Base-by-base conservation (phyloP, 2,113 vertebrate genomes). In the Ictalurus punctatus region DNA sequence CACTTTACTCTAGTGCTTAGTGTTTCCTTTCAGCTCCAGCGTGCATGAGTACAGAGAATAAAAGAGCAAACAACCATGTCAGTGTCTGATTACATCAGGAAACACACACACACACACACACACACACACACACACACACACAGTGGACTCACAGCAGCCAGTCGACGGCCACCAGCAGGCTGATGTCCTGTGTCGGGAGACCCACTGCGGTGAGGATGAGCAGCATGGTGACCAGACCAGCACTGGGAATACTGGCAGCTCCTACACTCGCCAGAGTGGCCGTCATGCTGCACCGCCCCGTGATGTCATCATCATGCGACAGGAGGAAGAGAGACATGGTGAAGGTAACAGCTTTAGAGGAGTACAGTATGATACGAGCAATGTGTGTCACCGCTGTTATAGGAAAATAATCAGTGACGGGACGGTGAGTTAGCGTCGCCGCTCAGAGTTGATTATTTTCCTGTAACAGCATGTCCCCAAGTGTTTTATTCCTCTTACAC, bases 251-350 rank as follows among this genome's bases (percentile, higher is more conserved):
- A 88, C 96, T 97, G 91, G 96, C 96, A 0, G 96, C 96, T 27
- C 96, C 96, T 0, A 97, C 96, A 84, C 96, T 97, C 90, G 96
- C 96, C 90, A 97, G 92, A 1, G 96, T 97, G 84, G 96, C 96
- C 0, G 96, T 97, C 95, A 97, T 95, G 82, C 96, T 97, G 91
- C 6, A 85, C 37, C 59, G 40, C 14, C 7, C 58, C 37, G 40
- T 69, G 13, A 54, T 85, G 44, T 52, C 61, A 85, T 69, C 83
- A 85, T 71, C 1, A 13, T 37, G 16, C 4, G 10, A 59, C 56
- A 25, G 10, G 17, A 83, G 6, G 30, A 17, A 30, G 13, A 19
- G 40, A 40, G 30, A 73, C 12, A n/a, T 27, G n/a, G 10, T n/a
- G 1, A 25, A 65, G 7, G 63, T 27, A 10, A 67, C 63, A 67